Evolutionary conservation across 30 jellyfish, hydroid and myxozoan genomes (phyloP), one percentile per base, ranked within the genome.

Genomic region (Aurelia sp.): DNA sequence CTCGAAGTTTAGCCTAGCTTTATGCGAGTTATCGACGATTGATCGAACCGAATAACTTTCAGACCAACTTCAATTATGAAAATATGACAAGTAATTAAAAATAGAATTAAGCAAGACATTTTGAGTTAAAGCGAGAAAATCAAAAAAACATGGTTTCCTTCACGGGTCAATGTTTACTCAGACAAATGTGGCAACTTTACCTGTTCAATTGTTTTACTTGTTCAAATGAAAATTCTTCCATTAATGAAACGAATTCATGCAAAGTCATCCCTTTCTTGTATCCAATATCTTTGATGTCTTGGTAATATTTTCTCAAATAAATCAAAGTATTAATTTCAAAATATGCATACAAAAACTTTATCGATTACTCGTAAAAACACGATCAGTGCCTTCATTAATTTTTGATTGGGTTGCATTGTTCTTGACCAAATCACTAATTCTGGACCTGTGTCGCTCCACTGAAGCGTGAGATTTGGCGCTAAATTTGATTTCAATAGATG

Each of bases 371-470:
- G 22, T 67, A 73, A 48, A 40, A 18, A 19, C 27, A 18, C 20
- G 59, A 19, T 24, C 58, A 31, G 51, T 21, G 0, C 38, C 80
- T 19, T 62, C 55, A 55, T 84, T 52, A 60, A 72, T 72, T 27
- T 58, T 84, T 13, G 30, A 72, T 71, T 64, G 33, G 82, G 48
- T 66, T 59, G 24, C 0, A 5, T 47, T 57, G 63, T 52, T 11
- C 88, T 76, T 63, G 87, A 84, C 76, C 78, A 73, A 71, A 77
- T 84, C 78, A 57, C 35, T 76, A 70, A 74, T 64, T 67, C 21
- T 67, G 84, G 53, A 67, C 57, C 38, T 63, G 84, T 31, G 67
- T 62, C 88, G 93, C 93, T 84, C 93, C 93, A 67, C 33, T 84
- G 93, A 63, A 84, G 73, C 93, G 93, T 72, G 72, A 80, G 20